Base-by-base conservation (phyloP, 2,888 invertebrate genomes). In the Helobdella robusta region DNA sequence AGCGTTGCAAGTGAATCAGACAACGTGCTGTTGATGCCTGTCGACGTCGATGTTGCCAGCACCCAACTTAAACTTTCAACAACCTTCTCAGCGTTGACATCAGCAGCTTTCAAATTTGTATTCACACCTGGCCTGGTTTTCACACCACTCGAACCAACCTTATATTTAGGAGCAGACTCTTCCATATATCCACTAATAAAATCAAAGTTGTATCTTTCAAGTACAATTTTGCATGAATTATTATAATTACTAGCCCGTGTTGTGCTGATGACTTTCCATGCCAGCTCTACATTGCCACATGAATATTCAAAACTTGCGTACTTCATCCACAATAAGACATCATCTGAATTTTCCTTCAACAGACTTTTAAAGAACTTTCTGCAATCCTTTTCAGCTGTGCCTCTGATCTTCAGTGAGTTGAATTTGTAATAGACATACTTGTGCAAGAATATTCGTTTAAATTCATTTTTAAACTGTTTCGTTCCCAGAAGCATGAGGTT, bases 271-370 rank as follows among this genome's bases (percentile, higher is more conserved):
- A 62, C 62, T 32, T 62, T 62, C 2, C 20, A 18, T 30, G 62
- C 62, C 35, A 20, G 30, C n/a, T 62, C 46, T 18, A 20, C 2
- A n/a, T 50, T 46, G 30, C 62, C 62, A 32, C 25, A 25, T 28
- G 32, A 11, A 18, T 15, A 23, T 20, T 62, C 62, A 34, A 62
- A 62, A 23, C 48, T 32, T n/a, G 62, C 62, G 48, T 62, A 62
- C 32, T 46, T 46, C 25, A 62, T 28, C 62, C 62, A 62, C 32
- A 50, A 28, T 15, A 23, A n/a, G 5, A 62, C 50, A 46, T 62
- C 62, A 50, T 62, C 48, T 20, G n/a, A 11, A 34, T 50, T 34
- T 23, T 62, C 62, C 34, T 48, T 62, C 62, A 62, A 30, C 20
- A 50, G 18, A 18, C 23, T 30, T 32, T 62, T 62, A 35, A 50